phyloP scores from a whole-genome alignment of 2,797 vertebrate genomes.

The Leptodactylus fallax region DNA sequence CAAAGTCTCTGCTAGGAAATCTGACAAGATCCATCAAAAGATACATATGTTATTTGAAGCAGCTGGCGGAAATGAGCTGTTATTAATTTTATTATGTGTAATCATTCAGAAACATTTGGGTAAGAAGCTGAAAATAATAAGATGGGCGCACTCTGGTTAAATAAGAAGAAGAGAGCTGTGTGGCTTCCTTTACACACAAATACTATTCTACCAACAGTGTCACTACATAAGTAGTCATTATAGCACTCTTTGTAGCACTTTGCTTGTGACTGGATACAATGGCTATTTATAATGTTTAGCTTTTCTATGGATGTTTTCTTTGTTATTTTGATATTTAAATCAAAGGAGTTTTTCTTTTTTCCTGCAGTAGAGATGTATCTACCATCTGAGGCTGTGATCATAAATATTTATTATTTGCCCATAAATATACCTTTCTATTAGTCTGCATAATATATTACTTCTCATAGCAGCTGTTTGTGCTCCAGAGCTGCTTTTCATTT shows the following conservation, averaged over 20 bases:
- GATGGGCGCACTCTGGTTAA: neutral
- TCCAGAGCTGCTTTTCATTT: no score
- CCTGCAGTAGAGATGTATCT: no score
- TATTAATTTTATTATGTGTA: slow-evolving; percentile 74
- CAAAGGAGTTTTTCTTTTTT: no score
- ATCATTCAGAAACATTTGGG: slow-evolving; percentile 65
- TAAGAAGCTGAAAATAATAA: slow-evolving; percentile 48
- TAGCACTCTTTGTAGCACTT: neutral
- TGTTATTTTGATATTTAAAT: no score
- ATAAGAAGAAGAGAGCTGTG: neutral
- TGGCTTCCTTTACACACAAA: neutral
- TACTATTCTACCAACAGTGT: neutral
- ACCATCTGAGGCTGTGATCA: no score
- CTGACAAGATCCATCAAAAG: slow-evolving; percentile 60
- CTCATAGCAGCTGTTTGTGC: no score
- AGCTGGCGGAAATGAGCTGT: slow-evolving; percentile 72
- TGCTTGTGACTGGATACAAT: neutral
- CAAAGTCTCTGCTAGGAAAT: slow-evolving; percentile 42
- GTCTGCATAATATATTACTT: no score
- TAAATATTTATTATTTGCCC: no score
- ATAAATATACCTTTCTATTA: no score
- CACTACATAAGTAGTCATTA: neutral
- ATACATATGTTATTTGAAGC: slow-evolving; percentile 68
- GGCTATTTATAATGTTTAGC: no score
- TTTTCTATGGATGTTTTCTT: neutral